phyloP scores from a whole-genome alignment of 2,888 invertebrate species.

The Apotomis betuletana region DNA sequence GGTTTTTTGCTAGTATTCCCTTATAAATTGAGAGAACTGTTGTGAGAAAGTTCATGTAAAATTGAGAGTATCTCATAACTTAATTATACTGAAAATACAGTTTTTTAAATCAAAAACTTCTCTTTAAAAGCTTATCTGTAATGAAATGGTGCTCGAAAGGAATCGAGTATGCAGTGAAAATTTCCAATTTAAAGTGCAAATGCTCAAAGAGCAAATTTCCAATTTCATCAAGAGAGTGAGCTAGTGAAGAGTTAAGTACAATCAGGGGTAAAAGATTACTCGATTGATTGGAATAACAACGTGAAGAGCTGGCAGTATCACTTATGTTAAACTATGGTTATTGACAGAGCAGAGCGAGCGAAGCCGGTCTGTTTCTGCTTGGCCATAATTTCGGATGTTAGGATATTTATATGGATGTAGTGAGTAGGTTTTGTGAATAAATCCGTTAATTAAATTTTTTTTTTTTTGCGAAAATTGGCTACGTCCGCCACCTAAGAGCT shows the following conservation, averaged over 20 bases:
- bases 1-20: no score
- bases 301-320: neutral
- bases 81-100: neutral
- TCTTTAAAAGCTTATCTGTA: neutral
- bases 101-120: neutral
- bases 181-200: neutral
- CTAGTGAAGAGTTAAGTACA: conserved; percentile 1
- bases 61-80: neutral
- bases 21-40: no score
- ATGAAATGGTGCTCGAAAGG: neutral
- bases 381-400: no score
- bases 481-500: no score
- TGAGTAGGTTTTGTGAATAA: no score
- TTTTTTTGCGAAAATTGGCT: no score
- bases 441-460: no score
- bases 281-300: conserved; percentile 4
- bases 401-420: no score
- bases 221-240: conserved; percentile 1
- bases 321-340: no score
- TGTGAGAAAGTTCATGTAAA: no score
- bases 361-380: no score
- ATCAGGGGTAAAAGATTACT: conserved; percentile 6
- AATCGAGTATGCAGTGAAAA: neutral
- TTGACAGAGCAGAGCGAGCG: no score
- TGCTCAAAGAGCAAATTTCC: neutral